These are phyloP conservation scores for Anguilla rostrata DNA, from an alignment of 2,113 vertebrate genomes.

Conservation along the genomic window DNA sequence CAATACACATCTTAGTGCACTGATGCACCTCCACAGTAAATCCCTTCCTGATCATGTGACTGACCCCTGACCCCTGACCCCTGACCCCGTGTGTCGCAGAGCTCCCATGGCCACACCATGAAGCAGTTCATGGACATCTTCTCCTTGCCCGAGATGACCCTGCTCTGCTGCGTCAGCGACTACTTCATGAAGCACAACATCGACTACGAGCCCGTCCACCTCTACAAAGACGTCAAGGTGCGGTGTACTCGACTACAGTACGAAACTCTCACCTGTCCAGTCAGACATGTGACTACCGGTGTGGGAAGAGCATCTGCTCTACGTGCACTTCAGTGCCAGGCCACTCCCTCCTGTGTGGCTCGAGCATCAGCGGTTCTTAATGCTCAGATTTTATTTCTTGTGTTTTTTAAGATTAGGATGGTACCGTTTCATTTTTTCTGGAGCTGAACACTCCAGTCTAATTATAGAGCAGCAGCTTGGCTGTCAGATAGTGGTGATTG, in stretches of 20 bases:
- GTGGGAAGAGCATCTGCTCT: neutral
- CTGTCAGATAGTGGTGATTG: neutral
- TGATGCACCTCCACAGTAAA: neutral
- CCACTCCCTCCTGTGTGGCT: neutral
- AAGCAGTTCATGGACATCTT: constrained; percentile 99
- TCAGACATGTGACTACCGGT: neutral
- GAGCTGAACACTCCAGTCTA: neutral
- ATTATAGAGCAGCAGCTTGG: neutral
- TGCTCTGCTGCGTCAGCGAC: constrained; percentile 93
- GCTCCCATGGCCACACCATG: constrained; percentile 91
- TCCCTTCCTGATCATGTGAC: neutral
- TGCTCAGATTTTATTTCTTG: neutral
- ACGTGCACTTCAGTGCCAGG: neutral
- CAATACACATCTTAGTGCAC: neutral
- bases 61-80: neutral
- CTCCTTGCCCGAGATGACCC: constrained; percentile 95
- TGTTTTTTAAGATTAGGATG: neutral
- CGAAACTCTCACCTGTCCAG: too few relatives aligned
- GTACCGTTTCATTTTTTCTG: neutral
- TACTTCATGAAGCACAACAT: constrained; percentile 97
- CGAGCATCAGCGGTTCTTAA: neutral
- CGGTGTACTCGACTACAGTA: neutral
- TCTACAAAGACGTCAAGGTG: constrained; percentile 99
- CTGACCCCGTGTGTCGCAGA: constrained; percentile 65
- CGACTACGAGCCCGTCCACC: constrained; percentile 94